Evolutionary conservation across 2,888 invertebrate genomes (phyloP).

Genomic region (Digitonthophagus gazella): DNA sequence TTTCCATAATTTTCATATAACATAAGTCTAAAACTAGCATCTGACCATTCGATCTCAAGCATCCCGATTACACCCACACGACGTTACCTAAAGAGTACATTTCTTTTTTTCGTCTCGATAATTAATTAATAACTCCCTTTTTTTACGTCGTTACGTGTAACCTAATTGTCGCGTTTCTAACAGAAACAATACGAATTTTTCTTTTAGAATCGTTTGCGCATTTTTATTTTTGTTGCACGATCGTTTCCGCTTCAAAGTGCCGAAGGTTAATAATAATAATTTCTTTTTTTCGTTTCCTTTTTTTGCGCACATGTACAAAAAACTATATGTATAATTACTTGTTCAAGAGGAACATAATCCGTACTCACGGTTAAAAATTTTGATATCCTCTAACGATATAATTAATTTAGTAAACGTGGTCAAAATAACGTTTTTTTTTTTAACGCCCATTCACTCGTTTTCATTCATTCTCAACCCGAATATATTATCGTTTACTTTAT

Average conservation of each 20-base stretch:
- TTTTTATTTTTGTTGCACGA: slow-evolving; percentile 21
- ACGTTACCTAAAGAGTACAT: not conserved
- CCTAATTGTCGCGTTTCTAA: no score
- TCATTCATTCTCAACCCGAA: slow-evolving; percentile 21
- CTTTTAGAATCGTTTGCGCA: not conserved
- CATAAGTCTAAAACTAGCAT: slow-evolving; percentile 45
- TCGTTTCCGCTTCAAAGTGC: not conserved
- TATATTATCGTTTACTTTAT: slow-evolving; percentile 4
- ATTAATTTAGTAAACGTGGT: slow-evolving; percentile 27
- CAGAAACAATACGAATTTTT: slow-evolving; percentile 9
- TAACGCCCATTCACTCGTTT: slow-evolving; percentile 30
- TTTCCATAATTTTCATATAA: slow-evolving; percentile 47
- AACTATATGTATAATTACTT: slow-evolving; percentile 15
- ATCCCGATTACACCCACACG: no score
- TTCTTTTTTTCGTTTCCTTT: not conserved
- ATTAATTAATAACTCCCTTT: not conserved
- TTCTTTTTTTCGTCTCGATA: not conserved
- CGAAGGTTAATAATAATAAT: not conserved
- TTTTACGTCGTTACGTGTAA: not conserved
- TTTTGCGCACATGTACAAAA: slow-evolving; percentile 21
- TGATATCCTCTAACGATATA: slow-evolving; percentile 34
- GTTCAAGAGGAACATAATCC: slow-evolving; percentile 51
- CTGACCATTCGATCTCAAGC: slow-evolving; percentile 22
- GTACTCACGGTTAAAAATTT: slow-evolving; percentile 50
- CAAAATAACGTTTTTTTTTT: slow-evolving; percentile 39